Percentiles rank a stretch among this genome's conserved stretches.
Conservation (phyloP, 2,888 invertebrate genomes). For the Andrena chrysosceles region DNA sequence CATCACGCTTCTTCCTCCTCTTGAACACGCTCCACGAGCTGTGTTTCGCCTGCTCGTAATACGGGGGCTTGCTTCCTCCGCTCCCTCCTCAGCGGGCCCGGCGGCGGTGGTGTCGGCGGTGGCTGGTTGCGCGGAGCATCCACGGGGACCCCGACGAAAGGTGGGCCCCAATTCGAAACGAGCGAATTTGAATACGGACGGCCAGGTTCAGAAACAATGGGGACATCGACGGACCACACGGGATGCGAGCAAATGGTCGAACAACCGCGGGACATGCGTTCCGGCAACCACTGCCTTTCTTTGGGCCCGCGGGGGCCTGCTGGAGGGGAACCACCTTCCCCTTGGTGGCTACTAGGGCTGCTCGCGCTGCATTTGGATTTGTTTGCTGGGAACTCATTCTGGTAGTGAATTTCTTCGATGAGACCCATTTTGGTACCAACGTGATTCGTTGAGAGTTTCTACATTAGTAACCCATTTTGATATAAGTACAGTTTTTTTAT, state of each 20-base stretch:
- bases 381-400: too few species aligned
- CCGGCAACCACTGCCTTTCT: constrained; percentile 76
- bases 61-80: constrained; percentile 49
- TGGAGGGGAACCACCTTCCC: constrained; percentile 5
- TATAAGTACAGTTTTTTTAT: too few species aligned
- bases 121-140: constrained; percentile 16
- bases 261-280: constrained; percentile 85
- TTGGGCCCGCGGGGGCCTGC: constrained; percentile 39
- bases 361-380: too few species aligned
- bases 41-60: constrained; percentile 61
- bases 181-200: constrained; percentile 84
- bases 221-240: constrained; percentile 85
- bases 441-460: too few species aligned
- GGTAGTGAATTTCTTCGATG: too few species aligned
- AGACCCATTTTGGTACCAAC: too few species aligned
- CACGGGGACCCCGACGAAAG: constrained; percentile 56
- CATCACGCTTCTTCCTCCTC: constrained; percentile 59
- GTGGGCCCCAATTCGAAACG: constrained; percentile 80
- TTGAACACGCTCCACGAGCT: constrained; percentile 48
- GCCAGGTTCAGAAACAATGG: constrained; percentile 82
- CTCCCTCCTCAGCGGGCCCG: constrained; percentile 1
- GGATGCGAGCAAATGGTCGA: constrained; percentile 85
- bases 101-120: not conserved
- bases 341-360: not conserved
- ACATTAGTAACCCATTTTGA: too few species aligned